These are phyloP conservation scores for Yponomeuta cagnagella DNA, from an alignment of 2,888 invertebrate genomes.

Conservation along the genomic window DNA sequence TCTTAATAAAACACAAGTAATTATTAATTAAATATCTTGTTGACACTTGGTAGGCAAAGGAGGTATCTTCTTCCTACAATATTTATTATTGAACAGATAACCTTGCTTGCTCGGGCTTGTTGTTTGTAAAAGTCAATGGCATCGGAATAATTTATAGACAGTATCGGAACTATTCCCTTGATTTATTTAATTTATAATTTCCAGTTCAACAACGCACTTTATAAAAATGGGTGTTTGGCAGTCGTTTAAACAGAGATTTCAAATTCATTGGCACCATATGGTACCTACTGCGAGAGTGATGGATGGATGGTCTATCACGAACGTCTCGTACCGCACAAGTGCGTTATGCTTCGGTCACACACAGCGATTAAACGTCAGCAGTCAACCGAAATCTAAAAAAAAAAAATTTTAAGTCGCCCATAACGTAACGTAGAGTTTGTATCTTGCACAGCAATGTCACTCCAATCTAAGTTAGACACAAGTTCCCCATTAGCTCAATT, in stretches of 20 bases:
- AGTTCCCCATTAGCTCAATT: too few relatives aligned
- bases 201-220: neutral
- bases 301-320: slow-evolving; percentile 9
- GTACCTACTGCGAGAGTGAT: neutral
- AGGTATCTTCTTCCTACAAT: neutral
- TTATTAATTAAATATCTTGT: too few relatives aligned
- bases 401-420: too few relatives aligned
- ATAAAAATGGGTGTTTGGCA: neutral
- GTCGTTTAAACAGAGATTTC: neutral
- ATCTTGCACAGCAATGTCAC: too few relatives aligned
- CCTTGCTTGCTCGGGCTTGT: neutral
- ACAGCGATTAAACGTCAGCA: too few relatives aligned
- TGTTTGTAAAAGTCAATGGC: neutral
- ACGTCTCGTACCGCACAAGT: neutral
- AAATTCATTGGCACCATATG: slow-evolving; percentile 1
- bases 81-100: slow-evolving; percentile 3
- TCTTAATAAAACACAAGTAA: too few relatives aligned
- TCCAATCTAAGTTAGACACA: too few relatives aligned
- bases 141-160: neutral
- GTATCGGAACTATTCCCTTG: neutral
- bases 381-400: too few relatives aligned
- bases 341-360: neutral
- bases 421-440: too few relatives aligned
- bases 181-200: neutral
- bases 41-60: too few relatives aligned